These are phyloP conservation scores for Amyelois transitella DNA, from an alignment of 1,140 invertebrate species.

Conservation along the genomic window DNA sequence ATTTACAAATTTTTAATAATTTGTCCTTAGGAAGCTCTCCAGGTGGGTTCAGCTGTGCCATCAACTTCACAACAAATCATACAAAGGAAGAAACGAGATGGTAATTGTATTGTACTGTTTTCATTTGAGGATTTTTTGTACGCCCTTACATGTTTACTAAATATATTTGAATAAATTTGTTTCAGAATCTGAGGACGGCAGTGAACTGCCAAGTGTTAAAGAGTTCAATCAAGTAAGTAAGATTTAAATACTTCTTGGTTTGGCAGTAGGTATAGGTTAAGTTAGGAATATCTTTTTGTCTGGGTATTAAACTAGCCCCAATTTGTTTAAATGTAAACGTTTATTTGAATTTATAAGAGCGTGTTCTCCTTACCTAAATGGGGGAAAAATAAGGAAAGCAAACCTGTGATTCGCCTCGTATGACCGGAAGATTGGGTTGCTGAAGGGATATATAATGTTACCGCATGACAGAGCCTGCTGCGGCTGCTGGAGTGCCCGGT, in stretches of 20 bases:
- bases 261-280: too few relatives aligned
- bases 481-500: slow-evolving; percentile 75
- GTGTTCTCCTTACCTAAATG: not conserved
- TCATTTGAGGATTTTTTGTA: too few relatives aligned
- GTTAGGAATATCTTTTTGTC: too few relatives aligned
- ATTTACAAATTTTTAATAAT: too few relatives aligned
- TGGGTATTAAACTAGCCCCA: not conserved
- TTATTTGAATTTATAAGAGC: not conserved
- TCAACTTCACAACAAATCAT: not conserved
- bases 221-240: slow-evolving; percentile 37
- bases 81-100: slow-evolving; percentile 27
- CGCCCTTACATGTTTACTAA: too few relatives aligned
- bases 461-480: slow-evolving; percentile 47
- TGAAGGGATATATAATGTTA: not conserved
- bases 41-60: not conserved
- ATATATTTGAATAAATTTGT: slow-evolving; percentile 6
- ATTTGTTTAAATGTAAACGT: not conserved
- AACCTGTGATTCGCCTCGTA: not conserved
- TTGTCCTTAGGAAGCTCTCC: not conserved
- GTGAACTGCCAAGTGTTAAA: slow-evolving; percentile 20
- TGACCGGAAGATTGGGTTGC: not conserved
- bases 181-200: slow-evolving; percentile 11
- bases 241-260: slow-evolving; percentile 1
- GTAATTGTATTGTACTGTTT: not conserved
- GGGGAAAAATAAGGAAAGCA: not conserved